Evolutionary conservation across 2,888 invertebrate species (phyloP).

Genomic region (Notodonta ziczac): DNA sequence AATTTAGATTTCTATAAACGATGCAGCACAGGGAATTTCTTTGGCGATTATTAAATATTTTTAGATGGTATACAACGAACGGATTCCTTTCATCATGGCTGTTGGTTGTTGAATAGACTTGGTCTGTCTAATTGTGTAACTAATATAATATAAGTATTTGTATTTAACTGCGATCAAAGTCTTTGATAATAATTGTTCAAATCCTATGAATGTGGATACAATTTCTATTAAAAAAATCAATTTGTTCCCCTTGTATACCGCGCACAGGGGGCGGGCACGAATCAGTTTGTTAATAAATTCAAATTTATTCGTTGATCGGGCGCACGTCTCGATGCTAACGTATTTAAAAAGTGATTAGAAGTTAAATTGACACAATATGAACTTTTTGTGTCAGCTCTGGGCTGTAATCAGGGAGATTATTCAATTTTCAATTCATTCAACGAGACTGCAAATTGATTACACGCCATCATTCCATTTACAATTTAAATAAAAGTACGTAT

Average conservation of each 20-base stretch:
- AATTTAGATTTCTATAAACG: slow-evolving; percentile 71
- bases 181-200: not conserved
- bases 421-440: slow-evolving; percentile 67
- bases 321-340: slow-evolving; percentile 73
- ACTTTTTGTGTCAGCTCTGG: slow-evolving; percentile 74
- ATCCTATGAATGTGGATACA: slow-evolving; percentile 14
- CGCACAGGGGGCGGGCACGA: slow-evolving; percentile 63
- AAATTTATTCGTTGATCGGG: slow-evolving; percentile 83
- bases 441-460: slow-evolving; percentile 44
- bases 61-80: slow-evolving; percentile 11
- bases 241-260: slow-evolving; percentile 75
- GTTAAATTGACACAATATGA: slow-evolving; percentile 84
- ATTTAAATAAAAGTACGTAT: slow-evolving; percentile 10
- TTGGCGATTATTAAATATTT: slow-evolving; percentile 47
- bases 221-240: slow-evolving; percentile 63
- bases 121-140: too few relatives aligned
- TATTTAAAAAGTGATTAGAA: slow-evolving; percentile 84
- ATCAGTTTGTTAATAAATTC: slow-evolving; percentile 80
- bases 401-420: slow-evolving; percentile 76
- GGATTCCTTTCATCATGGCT: slow-evolving; percentile 17
- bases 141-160: too few relatives aligned
- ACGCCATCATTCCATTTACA: slow-evolving; percentile 35
- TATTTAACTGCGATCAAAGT: too few relatives aligned
- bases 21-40: slow-evolving; percentile 53
- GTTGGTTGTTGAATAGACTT: slow-evolving; percentile 1